phyloP scores from a whole-genome alignment of 2,113 vertebrate genomes.

The Trematomus loennbergii region DNA sequence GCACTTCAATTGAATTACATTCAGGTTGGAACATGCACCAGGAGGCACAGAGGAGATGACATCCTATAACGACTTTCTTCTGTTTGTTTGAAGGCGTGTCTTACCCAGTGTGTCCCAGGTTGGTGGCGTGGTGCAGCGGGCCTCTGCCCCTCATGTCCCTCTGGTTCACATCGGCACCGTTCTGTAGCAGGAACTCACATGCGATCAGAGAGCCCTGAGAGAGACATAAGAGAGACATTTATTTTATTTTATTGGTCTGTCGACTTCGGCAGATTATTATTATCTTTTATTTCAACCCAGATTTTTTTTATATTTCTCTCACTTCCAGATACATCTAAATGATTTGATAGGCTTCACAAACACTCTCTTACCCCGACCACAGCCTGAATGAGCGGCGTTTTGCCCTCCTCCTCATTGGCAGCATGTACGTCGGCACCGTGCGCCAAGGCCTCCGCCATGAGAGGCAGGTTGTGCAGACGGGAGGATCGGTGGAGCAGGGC shows the following conservation, averaged over 20 bases:
- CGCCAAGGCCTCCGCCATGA: constrained; percentile 96
- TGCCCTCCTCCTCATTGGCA: constrained; percentile 87
- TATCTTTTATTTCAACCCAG: not conserved
- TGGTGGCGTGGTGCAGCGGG: constrained; percentile 94
- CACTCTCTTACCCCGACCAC: constrained; percentile 90
- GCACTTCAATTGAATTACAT: not conserved
- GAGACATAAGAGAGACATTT: not conserved
- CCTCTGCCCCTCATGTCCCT: constrained; percentile 91
- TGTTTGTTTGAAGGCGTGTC: not conserved
- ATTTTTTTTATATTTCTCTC: not conserved
- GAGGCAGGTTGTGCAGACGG: constrained; percentile 89
- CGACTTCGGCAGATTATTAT: not conserved
- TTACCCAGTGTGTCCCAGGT: constrained; percentile 96
- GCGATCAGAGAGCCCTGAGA: constrained; percentile 93
- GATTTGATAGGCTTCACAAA: not conserved
- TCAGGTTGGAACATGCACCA: not conserved
- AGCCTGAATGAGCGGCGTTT: constrained; percentile 94
- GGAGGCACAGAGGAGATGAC: not conserved
- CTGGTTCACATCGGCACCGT: constrained; percentile 96
- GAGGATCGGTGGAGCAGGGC: constrained; percentile 89
- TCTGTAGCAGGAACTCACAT: constrained; percentile 98
- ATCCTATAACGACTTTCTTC: not conserved
- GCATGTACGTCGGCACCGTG: constrained; percentile 94
- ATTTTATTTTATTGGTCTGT: too few relatives aligned
- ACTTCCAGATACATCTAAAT: not conserved